Evolutionary conservation across 2,797 vertebrate species (phyloP).

Genomic region (Silurus lanzhouensis): DNA sequence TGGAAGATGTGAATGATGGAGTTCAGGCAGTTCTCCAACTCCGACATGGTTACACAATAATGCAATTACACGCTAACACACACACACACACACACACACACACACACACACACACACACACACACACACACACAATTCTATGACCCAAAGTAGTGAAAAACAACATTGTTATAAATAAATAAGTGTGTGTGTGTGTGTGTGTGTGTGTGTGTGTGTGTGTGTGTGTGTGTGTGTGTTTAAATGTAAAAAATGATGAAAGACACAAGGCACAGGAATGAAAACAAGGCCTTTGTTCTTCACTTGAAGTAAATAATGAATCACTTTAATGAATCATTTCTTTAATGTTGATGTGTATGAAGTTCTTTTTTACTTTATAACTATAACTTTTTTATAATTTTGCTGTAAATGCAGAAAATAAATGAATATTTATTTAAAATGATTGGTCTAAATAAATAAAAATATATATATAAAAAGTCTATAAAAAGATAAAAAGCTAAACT

Average conservation of each 20-base stretch:
- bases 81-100: not conserved
- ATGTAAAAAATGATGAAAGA: too few species aligned
- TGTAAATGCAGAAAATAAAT: too few species aligned
- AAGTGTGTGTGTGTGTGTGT: not conserved
- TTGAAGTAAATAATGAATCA: not conserved
- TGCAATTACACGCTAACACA: not conserved
- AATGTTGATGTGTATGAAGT: too few species aligned
- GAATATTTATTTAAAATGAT: too few species aligned
- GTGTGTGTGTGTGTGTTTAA: not conserved
- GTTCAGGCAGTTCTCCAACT: conserved; percentile 82
- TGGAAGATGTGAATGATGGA: conserved; percentile 80
- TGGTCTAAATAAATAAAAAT: too few species aligned
- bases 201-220: not conserved
- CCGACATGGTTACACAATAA: conserved; percentile 70
- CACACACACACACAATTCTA: not conserved
- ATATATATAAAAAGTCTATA: too few species aligned
- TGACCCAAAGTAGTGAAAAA: not conserved
- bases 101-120: not conserved
- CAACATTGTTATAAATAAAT: not conserved
- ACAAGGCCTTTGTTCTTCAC: not conserved
- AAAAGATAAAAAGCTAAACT: too few species aligned
- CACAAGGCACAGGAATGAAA: not conserved
- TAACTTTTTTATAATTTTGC: too few species aligned
- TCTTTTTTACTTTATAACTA: too few species aligned
- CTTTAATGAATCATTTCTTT: not conserved